Evolutionary conservation across 2,113 vertebrate species (phyloP).

Genomic region (Bos indicus): DNA sequence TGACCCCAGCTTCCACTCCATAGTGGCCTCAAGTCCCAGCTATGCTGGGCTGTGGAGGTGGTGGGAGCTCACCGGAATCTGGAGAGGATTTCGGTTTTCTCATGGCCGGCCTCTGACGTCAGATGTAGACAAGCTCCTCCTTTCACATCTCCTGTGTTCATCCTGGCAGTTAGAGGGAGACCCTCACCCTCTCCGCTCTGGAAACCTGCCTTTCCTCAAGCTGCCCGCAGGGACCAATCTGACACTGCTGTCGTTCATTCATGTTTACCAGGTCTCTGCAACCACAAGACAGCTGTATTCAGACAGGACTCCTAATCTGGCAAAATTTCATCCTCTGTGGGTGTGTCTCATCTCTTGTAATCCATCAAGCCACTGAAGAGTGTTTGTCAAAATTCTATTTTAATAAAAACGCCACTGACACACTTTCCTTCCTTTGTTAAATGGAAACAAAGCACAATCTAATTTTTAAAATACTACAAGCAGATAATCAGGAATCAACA

Average conservation of each 20-base stretch:
- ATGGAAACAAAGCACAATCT: constrained; percentile 56
- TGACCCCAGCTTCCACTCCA: background rate
- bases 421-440: constrained; percentile 45
- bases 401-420: constrained; percentile 30
- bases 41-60: background rate
- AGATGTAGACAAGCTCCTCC: background rate
- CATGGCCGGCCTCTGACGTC: background rate
- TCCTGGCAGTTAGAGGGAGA: background rate
- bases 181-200: background rate
- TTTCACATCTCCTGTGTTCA: background rate
- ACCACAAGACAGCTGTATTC: background rate
- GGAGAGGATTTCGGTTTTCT: background rate
- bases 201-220: background rate
- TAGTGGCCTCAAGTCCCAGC: background rate
- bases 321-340: constrained; percentile 33
- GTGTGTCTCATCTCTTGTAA: constrained; percentile 57
- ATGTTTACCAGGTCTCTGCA: background rate
- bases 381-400: constrained; percentile 49
- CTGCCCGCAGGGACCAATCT: background rate
- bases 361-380: constrained; percentile 14
- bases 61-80: background rate
- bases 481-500: constrained; percentile 47
- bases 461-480: constrained; percentile 63
- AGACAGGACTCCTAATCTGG: background rate
- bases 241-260: background rate